These are phyloP conservation scores for Charina bottae DNA, from an alignment of 2,113 vertebrate species.

Conservation along the genomic window DNA sequence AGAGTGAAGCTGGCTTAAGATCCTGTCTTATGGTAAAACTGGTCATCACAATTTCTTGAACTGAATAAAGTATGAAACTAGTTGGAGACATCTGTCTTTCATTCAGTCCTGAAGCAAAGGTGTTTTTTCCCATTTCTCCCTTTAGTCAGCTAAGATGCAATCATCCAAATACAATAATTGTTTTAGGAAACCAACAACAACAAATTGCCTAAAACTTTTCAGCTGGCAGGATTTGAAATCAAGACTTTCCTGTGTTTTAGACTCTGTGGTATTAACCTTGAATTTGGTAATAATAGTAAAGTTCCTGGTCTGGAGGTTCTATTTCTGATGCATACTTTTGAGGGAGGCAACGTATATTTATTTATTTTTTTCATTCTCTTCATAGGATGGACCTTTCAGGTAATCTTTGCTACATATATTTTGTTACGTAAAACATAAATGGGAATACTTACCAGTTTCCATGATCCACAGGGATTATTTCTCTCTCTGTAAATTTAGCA, in stretches of 20 bases:
- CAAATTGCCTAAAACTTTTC: neutral
- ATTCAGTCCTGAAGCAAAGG: neutral
- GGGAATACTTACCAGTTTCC: constrained; percentile 64
- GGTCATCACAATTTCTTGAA: too few relatives aligned
- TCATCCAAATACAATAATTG: neutral
- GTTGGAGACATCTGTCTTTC: neutral
- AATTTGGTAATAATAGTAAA: neutral
- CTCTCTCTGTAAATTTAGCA: constrained; percentile 16
- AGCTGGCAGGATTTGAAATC: neutral
- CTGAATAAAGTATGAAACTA: neutral
- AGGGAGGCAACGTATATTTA: neutral
- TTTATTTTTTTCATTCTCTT: too few relatives aligned
- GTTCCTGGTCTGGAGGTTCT: neutral
- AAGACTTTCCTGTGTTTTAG: neutral
- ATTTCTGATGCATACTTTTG: neutral
- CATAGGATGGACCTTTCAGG: neutral
- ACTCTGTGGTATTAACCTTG: neutral
- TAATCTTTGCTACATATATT: rapidly evolving
- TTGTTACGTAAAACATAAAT: neutral
- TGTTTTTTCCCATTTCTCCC: neutral
- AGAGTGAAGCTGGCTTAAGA: neutral
- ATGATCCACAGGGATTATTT: constrained; percentile 34
- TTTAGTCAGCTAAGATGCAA: neutral
- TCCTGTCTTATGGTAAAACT: neutral
- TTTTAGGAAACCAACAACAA: neutral